phyloP scores from a whole-genome alignment of 2,113 vertebrate genomes.

The Brachyistius frenatus region DNA sequence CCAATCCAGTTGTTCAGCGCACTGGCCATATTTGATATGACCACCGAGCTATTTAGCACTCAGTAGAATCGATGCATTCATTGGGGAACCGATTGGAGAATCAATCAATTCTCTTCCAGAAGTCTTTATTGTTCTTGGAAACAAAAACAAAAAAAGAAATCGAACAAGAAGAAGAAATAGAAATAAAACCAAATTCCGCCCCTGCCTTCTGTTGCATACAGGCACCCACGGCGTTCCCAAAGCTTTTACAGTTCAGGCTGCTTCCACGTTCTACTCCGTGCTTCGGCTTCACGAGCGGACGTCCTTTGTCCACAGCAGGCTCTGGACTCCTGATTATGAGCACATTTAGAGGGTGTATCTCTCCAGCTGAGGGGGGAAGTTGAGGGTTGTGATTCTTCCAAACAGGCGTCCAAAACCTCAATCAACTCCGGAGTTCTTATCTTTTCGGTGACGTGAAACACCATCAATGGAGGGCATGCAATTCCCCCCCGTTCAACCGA shows the following conservation, averaged over 20 bases:
- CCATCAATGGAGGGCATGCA: slow-evolving; percentile 21
- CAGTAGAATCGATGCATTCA: slow-evolving; percentile 70
- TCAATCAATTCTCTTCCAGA: slow-evolving; percentile 65
- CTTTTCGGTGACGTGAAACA: slow-evolving; percentile 29
- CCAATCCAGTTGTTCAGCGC: slow-evolving; percentile 70
- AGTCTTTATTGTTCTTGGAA: slow-evolving; percentile 62
- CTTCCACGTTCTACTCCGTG: slow-evolving; percentile 3
- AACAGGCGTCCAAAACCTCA: slow-evolving; percentile 2
- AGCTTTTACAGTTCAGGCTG: slow-evolving; percentile 62
- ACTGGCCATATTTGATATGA: slow-evolving; percentile 82
- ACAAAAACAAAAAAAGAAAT: slow-evolving; percentile 8
- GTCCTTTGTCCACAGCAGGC: slow-evolving; percentile 26
- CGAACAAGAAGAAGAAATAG: background rate
- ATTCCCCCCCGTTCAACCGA: background rate
- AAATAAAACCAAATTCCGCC: slow-evolving; percentile 41
- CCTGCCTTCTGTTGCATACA: slow-evolving; percentile 66
- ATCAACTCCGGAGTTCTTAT: slow-evolving; percentile 42
- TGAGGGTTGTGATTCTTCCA: background rate
- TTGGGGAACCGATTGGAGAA: slow-evolving; percentile 72
- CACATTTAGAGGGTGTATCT: slow-evolving; percentile 1
- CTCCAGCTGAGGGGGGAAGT: slow-evolving; percentile 19
- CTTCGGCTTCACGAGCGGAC: slow-evolving; percentile 7
- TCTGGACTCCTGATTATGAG: background rate
- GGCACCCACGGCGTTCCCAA: slow-evolving; percentile 73
- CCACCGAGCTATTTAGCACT: slow-evolving; percentile 74